These are phyloP conservation scores for Thalassoma bifasciatum DNA, from an alignment of 2,113 vertebrate genomes.

Conservation along the genomic window DNA sequence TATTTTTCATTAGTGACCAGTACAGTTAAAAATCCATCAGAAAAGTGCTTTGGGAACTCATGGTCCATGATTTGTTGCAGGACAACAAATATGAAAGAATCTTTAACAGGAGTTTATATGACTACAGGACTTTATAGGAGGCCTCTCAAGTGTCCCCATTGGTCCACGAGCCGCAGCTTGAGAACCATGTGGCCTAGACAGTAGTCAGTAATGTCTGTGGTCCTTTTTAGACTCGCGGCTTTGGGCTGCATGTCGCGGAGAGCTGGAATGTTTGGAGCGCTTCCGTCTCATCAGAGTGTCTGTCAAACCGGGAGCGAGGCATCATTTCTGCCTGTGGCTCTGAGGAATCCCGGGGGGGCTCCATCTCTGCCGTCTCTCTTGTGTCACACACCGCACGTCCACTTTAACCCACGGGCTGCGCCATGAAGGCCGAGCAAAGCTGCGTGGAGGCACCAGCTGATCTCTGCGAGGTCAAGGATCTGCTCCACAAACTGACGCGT, in stretches of 20 bases:
- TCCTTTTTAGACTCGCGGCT: constrained; percentile 59
- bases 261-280: constrained; percentile 71
- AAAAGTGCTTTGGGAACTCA: no score
- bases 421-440: constrained; percentile 68
- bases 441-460: constrained; percentile 37
- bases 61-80: not conserved
- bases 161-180: constrained; percentile 15
- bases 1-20: no score
- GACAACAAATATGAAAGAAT: not conserved
- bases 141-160: not conserved
- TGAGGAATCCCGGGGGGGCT: constrained; percentile 49
- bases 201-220: constrained; percentile 51
- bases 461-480: constrained; percentile 36
- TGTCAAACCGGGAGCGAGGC: constrained; percentile 58
- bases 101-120: not conserved
- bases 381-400: constrained; percentile 36
- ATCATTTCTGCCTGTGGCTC: constrained; percentile 26
- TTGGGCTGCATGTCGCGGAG: constrained; percentile 37
- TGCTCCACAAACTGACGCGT: constrained; percentile 38
- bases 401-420: constrained; percentile 2
- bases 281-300: constrained; percentile 76
- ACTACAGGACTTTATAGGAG: not conserved
- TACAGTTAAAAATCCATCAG: no score
- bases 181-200: constrained; percentile 50
- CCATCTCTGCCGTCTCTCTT: constrained; percentile 49